phyloP scores from a whole-genome alignment of 2,113 vertebrate genomes.

The Circaetus cinerascens region DNA sequence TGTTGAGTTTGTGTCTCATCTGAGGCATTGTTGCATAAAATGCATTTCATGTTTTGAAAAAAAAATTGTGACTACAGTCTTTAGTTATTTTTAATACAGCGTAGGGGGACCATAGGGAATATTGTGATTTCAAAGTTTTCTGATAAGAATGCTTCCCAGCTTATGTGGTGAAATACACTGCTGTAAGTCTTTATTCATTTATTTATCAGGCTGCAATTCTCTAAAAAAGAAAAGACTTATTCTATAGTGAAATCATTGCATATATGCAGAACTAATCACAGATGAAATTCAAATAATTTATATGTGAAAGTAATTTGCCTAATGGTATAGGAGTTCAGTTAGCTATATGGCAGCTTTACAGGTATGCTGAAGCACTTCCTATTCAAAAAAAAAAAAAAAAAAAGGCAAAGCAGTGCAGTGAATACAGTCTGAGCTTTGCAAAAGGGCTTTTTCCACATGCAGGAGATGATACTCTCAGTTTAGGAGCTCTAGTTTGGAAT shows the following conservation, averaged over 20 bases:
- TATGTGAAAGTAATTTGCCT: conserved; percentile 67
- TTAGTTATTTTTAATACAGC: conserved; percentile 72
- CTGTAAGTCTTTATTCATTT: conserved; percentile 74
- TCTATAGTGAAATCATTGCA: conserved; percentile 52
- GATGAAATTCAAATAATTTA: conserved; percentile 75
- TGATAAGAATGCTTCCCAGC: conserved; percentile 45
- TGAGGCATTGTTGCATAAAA: conserved; percentile 72
- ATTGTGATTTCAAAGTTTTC: conserved; percentile 67
- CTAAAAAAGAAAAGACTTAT: conserved; percentile 66
- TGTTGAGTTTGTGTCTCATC: conserved; percentile 58
- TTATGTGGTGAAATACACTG: conserved; percentile 40
- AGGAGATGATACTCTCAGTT: background rate
- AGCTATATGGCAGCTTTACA: conserved; percentile 25
- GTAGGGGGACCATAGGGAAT: conserved; percentile 52
- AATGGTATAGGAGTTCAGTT: background rate
- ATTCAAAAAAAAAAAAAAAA: background rate
- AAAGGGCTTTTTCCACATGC: background rate
- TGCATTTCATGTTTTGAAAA: conserved; percentile 61
- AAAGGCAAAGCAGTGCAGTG: background rate
- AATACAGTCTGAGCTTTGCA: background rate
- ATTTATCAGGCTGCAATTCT: conserved; percentile 72
- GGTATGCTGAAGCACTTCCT: conserved; percentile 22
- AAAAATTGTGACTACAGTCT: conserved; percentile 31
- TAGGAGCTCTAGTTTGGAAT: background rate
- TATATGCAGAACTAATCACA: conserved; percentile 42